Percentiles rank a stretch among this genome's conserved stretches.
Conservation (phyloP, 2,797 vertebrate genomes). For the Falco naumanni region DNA sequence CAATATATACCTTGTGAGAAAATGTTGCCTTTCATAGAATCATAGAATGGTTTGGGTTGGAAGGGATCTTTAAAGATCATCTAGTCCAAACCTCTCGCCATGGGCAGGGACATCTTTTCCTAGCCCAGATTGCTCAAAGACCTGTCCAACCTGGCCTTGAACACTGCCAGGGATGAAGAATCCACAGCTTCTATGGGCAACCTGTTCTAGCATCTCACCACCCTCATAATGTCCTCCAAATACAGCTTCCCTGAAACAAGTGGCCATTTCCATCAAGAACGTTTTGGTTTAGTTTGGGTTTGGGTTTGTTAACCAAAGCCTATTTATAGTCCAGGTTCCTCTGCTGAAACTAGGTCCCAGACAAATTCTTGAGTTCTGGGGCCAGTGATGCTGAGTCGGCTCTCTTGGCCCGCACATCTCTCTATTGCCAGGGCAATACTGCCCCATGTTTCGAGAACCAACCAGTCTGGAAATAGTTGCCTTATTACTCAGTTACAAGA, state of each 20-base stretch:
- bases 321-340: background rate
- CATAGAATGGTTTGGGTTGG: background rate
- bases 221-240: background rate
- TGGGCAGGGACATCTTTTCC: background rate
- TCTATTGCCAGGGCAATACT: background rate
- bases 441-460: background rate
- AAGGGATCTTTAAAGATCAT: background rate
- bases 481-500: background rate
- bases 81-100: background rate
- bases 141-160: rapidly evolving
- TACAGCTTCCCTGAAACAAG: background rate
- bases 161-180: background rate
- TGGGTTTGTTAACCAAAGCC: background rate
- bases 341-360: background rate
- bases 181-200: background rate
- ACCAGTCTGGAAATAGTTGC: background rate
- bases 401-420: background rate
- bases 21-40: background rate
- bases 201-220: background rate
- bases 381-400: background rate
- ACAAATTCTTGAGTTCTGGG: background rate
- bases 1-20: rapidly evolving
- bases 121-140: background rate
- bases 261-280: background rate
- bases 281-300: background rate